Evolutionary conservation across 1,140 invertebrate species (phyloP).

Genomic region (Drosophila sechellia): DNA sequence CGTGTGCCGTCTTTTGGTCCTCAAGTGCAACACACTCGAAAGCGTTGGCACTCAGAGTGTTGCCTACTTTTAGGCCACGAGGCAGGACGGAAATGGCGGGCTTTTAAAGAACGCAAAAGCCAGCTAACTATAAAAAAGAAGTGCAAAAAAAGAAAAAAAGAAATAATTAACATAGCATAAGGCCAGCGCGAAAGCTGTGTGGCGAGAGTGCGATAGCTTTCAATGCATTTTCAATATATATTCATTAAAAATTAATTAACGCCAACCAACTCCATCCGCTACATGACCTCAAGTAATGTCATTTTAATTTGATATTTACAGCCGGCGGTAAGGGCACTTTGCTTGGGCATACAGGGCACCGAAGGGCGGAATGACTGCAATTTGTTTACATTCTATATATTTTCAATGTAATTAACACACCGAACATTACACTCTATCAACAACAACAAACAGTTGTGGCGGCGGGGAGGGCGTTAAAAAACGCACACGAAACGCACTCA

Average conservation of each 20-base stretch:
- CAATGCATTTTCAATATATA: slow-evolving; percentile 74
- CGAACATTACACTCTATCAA: slow-evolving; percentile 3
- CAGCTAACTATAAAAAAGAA: slow-evolving; percentile 4
- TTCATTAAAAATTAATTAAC: slow-evolving; percentile 76
- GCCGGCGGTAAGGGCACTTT: neutral
- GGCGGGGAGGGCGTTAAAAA: slow-evolving; percentile 10
- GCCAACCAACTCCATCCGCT: slow-evolving; percentile 17
- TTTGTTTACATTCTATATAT: slow-evolving; percentile 50
- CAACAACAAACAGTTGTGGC: neutral
- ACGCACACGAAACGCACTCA: slow-evolving; percentile 36
- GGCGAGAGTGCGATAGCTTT: slow-evolving; percentile 6
- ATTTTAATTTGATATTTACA: slow-evolving; percentile 72
- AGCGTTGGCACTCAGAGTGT: slow-evolving; percentile 25
- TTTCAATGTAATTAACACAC: slow-evolving; percentile 70
- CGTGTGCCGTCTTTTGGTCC: slow-evolving; percentile 5
- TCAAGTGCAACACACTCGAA: slow-evolving; percentile 51
- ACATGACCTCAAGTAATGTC: slow-evolving; percentile 44
- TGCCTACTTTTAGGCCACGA: slow-evolving; percentile 29
- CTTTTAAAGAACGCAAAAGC: slow-evolving; percentile 8
- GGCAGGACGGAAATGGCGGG: slow-evolving; percentile 4
- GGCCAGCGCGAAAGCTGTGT: neutral
- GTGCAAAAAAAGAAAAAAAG: neutral
- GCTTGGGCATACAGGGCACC: no score
- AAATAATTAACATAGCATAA: slow-evolving; percentile 29
- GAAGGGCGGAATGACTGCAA: neutral